Evolutionary conservation across 2,888 invertebrate genomes (phyloP), one percentile per base, ranked within the genome.

Genomic region (Limnephilus rhombicus): DNA sequence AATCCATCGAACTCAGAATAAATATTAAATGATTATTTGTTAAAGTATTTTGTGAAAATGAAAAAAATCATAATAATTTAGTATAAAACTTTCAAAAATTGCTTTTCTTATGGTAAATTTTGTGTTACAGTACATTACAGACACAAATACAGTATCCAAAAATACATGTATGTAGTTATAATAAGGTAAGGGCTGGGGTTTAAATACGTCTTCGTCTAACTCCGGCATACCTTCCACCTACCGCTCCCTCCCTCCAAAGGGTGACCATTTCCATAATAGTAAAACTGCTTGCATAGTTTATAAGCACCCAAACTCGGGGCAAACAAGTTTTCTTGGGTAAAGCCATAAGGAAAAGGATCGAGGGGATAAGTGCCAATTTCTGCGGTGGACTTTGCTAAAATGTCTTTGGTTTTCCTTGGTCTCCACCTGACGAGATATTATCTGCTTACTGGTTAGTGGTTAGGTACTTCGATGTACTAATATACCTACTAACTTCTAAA

Each of bases 291-390:
- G 86, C 88, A 89, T 91, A 91, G 86, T 91, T 91, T 88, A 88
- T 89, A 82, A 88, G 83, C 45, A 34, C 85, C 53, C 68, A 34
- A 83, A 89, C 91, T 87, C 24, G 29, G 37, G 85, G 81, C 87
- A 80, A 91, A 83, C 91, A 88, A 82, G 91, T 91, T 91, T 87
- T 86, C 80, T 88, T 82, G 87, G 89, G 91, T 91, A 80, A 91
- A 85, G 89, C 41, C 89, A 45, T 81, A 89, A 81, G 41, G 81
- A 29, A 82, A 80, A 45, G 89, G 89, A 81, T 89, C 90, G 15
- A 45, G 80, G 34, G 90, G 90, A 87, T 92, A 92, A 92, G 90
- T 90, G 90, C 80, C 90, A 92, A 92, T 92, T 87, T 90, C 92
- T 87, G 87, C 45, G 90, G 91, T 91, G 82, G 80, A 80, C 92